Evolutionary conservation across 1,140 invertebrate species (phyloP).

Genomic region (Thaumatotibia leucotreta): DNA sequence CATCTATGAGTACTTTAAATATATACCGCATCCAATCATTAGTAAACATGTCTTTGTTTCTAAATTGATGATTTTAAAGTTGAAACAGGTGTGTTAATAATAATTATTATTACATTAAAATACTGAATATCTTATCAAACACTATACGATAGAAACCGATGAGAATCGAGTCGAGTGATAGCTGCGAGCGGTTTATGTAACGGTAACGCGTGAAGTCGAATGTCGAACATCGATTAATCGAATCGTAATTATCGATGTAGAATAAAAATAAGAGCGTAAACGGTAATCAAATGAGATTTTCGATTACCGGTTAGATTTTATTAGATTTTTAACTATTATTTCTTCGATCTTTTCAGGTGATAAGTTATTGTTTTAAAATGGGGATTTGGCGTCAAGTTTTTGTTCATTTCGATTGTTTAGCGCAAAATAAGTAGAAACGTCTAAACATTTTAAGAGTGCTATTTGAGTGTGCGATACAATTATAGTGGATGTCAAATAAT

Average conservation of each 20-base stretch:
- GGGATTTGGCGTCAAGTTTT: neutral
- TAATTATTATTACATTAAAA: too few relatives aligned
- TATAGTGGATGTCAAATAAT: too few relatives aligned
- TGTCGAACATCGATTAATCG: conserved; percentile 11
- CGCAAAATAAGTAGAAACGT: too few relatives aligned
- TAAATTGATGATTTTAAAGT: too few relatives aligned
- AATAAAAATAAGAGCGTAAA: conserved; percentile 4
- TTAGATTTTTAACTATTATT: neutral
- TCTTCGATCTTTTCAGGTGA: neutral
- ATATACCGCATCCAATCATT: too few relatives aligned
- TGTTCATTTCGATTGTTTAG: neutral
- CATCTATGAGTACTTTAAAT: too few relatives aligned
- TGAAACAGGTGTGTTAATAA: too few relatives aligned
- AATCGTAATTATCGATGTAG: neutral
- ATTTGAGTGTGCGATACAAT: too few relatives aligned
- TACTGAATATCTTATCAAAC: too few relatives aligned
- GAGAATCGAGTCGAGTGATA: conserved; percentile 13
- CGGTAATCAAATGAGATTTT: neutral
- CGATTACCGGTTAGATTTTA: neutral
- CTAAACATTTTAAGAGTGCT: too few relatives aligned
- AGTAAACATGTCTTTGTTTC: too few relatives aligned
- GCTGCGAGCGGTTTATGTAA: conserved; percentile 27
- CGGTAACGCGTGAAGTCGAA: conserved; percentile 21
- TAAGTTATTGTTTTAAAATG: neutral
- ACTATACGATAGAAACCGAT: neutral